phyloP scores from a whole-genome alignment of 2,113 vertebrate genomes.

The Cyprinodon variegatus region DNA sequence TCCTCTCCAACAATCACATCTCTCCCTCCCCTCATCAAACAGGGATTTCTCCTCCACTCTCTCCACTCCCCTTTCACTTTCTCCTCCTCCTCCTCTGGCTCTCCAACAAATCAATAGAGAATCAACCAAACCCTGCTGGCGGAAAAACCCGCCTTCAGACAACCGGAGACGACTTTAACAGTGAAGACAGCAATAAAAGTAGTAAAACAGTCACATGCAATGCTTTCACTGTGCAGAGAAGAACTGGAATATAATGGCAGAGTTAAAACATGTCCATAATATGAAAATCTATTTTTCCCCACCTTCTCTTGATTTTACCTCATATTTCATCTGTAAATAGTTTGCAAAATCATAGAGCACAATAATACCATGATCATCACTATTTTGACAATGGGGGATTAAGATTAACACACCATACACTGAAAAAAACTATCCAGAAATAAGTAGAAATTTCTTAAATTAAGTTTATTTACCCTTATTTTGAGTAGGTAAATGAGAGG shows the following conservation, averaged over 20 bases:
- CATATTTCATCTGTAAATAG: too few relatives aligned
- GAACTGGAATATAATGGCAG: background rate
- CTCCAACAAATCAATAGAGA: conserved; percentile 75
- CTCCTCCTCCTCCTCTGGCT: conserved; percentile 56
- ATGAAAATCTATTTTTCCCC: too few relatives aligned
- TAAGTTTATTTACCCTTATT: too few relatives aligned
- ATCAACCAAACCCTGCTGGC: conserved; percentile 73
- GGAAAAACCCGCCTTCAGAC: conserved; percentile 65
- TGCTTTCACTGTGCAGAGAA: conserved; percentile 12
- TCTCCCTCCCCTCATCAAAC: conserved; percentile 40
- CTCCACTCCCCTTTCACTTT: conserved; percentile 70
- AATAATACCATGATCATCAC: too few relatives aligned
- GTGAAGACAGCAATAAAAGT: conserved; percentile 45
- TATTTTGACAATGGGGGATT: too few relatives aligned
- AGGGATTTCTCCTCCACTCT: conserved; percentile 63
- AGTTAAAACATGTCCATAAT: background rate
- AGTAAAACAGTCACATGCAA: conserved; percentile 36
- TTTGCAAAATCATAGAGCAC: too few relatives aligned
- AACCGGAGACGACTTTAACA: conserved; percentile 7
- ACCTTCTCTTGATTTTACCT: too few relatives aligned
- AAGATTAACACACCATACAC: too few relatives aligned
- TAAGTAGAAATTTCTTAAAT: too few relatives aligned
- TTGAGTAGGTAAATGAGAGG: too few relatives aligned
- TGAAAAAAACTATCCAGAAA: too few relatives aligned
- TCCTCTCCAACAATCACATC: conserved; percentile 58